phyloP scores from a whole-genome alignment of 1,140 invertebrate genomes.

The Tetramorium alpestre region DNA sequence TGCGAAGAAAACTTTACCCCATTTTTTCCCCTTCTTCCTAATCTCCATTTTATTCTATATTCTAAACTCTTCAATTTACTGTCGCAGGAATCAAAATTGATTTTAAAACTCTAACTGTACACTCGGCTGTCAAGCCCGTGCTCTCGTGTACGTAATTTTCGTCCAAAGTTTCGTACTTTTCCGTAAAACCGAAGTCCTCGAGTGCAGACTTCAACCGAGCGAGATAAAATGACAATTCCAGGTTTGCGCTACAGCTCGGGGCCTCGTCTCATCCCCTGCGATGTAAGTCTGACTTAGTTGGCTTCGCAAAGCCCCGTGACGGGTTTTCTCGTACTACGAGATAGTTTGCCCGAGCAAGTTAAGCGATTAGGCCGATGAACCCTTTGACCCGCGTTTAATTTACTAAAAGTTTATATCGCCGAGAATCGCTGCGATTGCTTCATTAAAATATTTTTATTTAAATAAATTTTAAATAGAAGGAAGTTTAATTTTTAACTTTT shows the following conservation, averaged over 20 bases:
- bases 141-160: neutral
- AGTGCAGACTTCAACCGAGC: slow-evolving; percentile 13
- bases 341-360: slow-evolving; percentile 69
- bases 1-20: neutral
- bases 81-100: neutral
- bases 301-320: slow-evolving; percentile 71
- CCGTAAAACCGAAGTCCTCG: slow-evolving; percentile 34
- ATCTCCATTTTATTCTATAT: neutral
- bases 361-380: slow-evolving; percentile 68
- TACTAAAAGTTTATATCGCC: slow-evolving; percentile 17
- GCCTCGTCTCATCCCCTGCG: neutral
- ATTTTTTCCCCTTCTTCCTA: neutral
- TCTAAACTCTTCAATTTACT: neutral
- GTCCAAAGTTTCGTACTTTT: slow-evolving; percentile 15
- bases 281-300: slow-evolving; percentile 65
- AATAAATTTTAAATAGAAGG: neutral
- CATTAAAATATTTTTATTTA: neutral
- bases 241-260: neutral
- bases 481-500: neutral
- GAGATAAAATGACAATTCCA: slow-evolving; percentile 55
- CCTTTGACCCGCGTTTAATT: slow-evolving; percentile 63
- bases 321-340: slow-evolving; percentile 9
- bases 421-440: neutral
- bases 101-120: neutral
- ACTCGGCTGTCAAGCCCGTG: neutral